These are phyloP conservation scores for Salmo trutta DNA, from an alignment of 2,797 vertebrate species.

Conservation along the genomic window DNA sequence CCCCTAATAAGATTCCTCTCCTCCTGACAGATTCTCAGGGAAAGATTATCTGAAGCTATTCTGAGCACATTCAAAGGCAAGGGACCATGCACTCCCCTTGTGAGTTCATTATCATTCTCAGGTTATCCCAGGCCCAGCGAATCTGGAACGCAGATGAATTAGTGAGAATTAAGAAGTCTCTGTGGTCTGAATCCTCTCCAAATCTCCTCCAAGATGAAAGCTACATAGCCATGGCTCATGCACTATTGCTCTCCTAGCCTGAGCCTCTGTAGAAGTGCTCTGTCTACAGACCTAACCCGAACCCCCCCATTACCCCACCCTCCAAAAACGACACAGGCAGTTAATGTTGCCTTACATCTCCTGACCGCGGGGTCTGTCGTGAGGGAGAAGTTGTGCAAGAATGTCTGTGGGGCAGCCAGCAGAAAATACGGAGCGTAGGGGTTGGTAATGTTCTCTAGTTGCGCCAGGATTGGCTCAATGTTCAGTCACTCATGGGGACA, in stretches of 20 bases:
- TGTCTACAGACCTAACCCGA: constrained; percentile 64
- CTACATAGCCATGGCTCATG: constrained; percentile 84
- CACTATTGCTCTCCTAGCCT: constrained; percentile 81
- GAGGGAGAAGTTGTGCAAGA: constrained; percentile 84
- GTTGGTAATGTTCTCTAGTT: no score
- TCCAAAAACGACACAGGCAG: constrained; percentile 79
- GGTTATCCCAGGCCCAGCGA: constrained; percentile 89
- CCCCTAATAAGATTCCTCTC: constrained; percentile 90
- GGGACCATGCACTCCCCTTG: constrained; percentile 87
- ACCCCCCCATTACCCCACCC: constrained; percentile 72
- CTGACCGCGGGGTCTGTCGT: constrained; percentile 89
- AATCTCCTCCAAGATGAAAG: constrained; percentile 98
- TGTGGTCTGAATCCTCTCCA: constrained; percentile 95
- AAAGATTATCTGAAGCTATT: constrained; percentile 93
- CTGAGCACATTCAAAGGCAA: constrained; percentile 94
- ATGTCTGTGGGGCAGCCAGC: no score
- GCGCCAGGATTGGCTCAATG: no score
- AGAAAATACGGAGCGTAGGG: no score
- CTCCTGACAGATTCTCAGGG: constrained; percentile 87
- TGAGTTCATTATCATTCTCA: constrained; percentile 88
- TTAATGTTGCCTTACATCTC: constrained; percentile 91
- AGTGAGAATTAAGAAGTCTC: constrained; percentile 99
- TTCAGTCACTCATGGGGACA: no score
- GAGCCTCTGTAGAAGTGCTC: constrained; percentile 72
- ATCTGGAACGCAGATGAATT: constrained; percentile 99